These are phyloP conservation scores for Chelonus formosanus DNA, from an alignment of 2,888 invertebrate species.

Conservation along the genomic window DNA sequence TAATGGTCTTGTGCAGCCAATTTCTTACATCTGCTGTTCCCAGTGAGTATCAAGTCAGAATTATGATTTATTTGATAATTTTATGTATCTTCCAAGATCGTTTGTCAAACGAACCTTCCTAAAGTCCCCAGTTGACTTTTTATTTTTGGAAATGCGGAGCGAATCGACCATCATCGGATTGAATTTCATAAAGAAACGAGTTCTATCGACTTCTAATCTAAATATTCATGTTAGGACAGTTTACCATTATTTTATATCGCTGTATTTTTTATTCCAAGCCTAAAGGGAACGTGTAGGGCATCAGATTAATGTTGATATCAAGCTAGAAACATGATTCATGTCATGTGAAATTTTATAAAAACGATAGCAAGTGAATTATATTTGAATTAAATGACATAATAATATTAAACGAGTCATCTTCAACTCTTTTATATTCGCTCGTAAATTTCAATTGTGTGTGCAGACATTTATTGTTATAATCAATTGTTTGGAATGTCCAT, in stretches of 20 bases:
- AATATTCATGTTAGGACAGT: slow-evolving; percentile 17
- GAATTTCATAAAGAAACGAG: slow-evolving; percentile 11
- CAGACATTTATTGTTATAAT: slow-evolving; percentile 8
- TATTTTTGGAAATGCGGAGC: slow-evolving; percentile 11
- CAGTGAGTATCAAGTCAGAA: background rate
- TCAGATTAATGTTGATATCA: no score
- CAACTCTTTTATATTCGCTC: background rate
- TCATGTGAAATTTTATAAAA: slow-evolving; percentile 10
- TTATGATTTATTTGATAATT: slow-evolving; percentile 1
- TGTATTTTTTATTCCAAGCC: background rate
- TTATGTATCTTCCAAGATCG: background rate
- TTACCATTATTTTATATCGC: background rate
- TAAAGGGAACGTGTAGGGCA: no score
- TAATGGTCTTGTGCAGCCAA: background rate
- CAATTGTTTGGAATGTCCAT: slow-evolving; percentile 15
- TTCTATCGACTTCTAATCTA: slow-evolving; percentile 19
- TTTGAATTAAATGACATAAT: slow-evolving; percentile 7
- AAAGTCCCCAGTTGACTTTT: slow-evolving; percentile 4
- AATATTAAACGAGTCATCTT: background rate
- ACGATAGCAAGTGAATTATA: background rate
- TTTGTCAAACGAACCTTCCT: background rate
- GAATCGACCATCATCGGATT: slow-evolving; percentile 9
- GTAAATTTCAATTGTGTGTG: slow-evolving; percentile 30
- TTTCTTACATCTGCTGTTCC: no score
- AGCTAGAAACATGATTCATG: background rate